Percentiles rank a stretch among this genome's conserved stretches.
Conservation (phyloP, 2,113 vertebrate species). For the Scolopax mira region DNA sequence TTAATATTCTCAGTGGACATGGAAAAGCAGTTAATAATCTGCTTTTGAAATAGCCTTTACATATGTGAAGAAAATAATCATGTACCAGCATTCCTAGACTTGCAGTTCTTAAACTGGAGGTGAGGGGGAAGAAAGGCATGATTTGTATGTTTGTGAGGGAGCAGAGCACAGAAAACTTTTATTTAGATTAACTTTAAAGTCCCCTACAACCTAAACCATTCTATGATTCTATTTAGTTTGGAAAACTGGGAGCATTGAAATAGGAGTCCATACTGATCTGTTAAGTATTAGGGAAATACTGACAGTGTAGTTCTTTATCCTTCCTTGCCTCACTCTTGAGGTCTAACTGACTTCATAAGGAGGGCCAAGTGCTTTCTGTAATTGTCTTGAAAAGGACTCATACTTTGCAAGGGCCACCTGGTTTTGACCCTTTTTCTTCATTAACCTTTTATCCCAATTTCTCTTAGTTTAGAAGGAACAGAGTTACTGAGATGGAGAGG, state of each 20-base stretch:
- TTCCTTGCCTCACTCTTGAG: not conserved
- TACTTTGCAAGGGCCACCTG: not conserved
- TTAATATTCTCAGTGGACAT: not conserved
- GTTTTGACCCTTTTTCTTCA: not conserved
- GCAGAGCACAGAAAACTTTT: not conserved
- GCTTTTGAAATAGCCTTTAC: not conserved
- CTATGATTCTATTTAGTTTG: not conserved
- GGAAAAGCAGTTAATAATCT: not conserved
- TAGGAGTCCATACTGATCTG: not conserved
- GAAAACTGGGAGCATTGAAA: not conserved
- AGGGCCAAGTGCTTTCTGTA: not conserved
- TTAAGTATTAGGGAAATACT: not conserved
- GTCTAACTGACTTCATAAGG: not conserved
- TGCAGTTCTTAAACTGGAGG: not conserved
- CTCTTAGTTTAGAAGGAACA: not conserved
- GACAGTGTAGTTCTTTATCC: not conserved
- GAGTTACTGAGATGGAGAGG: not conserved
- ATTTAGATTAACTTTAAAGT: not conserved
- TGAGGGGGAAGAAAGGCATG: not conserved
- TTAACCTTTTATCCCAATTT: not conserved
- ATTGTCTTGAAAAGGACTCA: not conserved
- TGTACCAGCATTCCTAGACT: not conserved
- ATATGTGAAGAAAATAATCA: not conserved
- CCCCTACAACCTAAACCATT: not conserved
- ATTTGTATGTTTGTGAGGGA: not conserved